Base-by-base conservation (phyloP, 37 sponge, comb jelly and placozoan species). In the Hexactinellida sp. region DNA sequence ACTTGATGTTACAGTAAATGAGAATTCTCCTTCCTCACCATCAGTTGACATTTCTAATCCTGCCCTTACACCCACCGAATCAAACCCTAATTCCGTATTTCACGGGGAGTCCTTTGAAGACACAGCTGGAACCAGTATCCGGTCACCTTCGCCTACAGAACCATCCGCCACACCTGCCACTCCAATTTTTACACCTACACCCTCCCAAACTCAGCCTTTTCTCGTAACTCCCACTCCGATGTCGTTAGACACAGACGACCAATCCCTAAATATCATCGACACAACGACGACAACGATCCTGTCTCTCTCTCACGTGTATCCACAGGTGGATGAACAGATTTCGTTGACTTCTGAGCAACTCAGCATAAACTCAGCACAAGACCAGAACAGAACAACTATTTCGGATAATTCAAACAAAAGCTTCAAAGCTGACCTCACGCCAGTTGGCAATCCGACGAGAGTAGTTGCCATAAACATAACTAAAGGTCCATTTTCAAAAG, bases 131-230 rank as follows among this genome's bases (percentile, higher is more conserved):
- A 13, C 10, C 47, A 5, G 13, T 13, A 5, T 41, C 5, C 5
- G 47, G 10, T 13, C 13, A 5, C 47, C 47, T 16, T n/a, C n/a
- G n/a, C 52, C 52, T 47, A 9, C 16, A 47, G 76, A 63, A 10
- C 76, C 76, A n/a, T 3, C 30, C 13, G 28, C 76, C 3, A 63
- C 76, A 63, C 76, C 76, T 28, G 76, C 13, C 25, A 63, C 76
- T 21, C 76, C 76, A 10, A 63, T 63, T n/a, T 63, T 63, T n/a
- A 63, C 76, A 25, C 76, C 76, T 63, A 63, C 76, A n/a, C 34
- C 34, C 5, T 25, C 21, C 25, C 5, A 7, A 21, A 7, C 3
- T 21, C 13, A 7, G 19, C 52, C 9, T 19, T 19, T 16, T 47
- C 13, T 47, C 52, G 16, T 47, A 9, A 47, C 52, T 47, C 52